Base-by-base conservation (phyloP, 2,797 vertebrate genomes). In the Labroides dimidiatus region DNA sequence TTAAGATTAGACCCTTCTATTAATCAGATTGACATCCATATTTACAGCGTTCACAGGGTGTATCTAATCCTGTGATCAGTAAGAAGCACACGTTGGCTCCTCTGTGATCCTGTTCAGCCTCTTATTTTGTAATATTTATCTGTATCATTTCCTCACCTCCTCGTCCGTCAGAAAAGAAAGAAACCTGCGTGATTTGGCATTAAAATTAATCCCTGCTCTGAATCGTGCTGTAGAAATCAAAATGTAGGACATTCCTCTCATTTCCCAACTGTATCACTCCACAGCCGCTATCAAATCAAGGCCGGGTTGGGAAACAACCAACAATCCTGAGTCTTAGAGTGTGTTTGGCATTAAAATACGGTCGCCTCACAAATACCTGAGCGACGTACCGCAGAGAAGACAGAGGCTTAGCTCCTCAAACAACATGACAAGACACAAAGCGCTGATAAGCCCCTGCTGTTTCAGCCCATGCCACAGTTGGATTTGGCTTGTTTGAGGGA, bases 401-500 rank as follows among this genome's bases (percentile, higher is more conserved):
- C 20, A 57, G 69, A 81, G 89, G 84, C 84, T 91, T 84, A 86
- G 85, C 72, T 78, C 81, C 82, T 87, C 84, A 89, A 90, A 89
- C 85, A 92, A 78, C 73, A 78, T 75, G 86, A 87, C 82, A 74
- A 79, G 77, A 89, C 82, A 91, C 87, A 91, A 90, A 78, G 78
- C 69, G 7, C n/a, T 27, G 84, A 84, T 92, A 92, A 93, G 85
- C 90, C 82, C 16, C 69, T 85, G 90, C 86, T 90, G 87, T 87
- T 91, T 88, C 75, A 91, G 89, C 48, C 81, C 78, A 69, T 81
- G 73, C 89, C 82, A 86, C 87, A 71, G 49, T 44, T 87, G 90
- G 86, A 87, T 87, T 67, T 80, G 87, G 76, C 80, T 74, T 89
- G 90, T 91, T 87, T 85, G 84, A 91, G 82, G 91, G 88, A 85